A percentile compares a stretch with the other conserved stretches of the same genome.
Conservation (phyloP, 2,113 vertebrate genomes). For the Melanostigma gelatinosum region DNA sequence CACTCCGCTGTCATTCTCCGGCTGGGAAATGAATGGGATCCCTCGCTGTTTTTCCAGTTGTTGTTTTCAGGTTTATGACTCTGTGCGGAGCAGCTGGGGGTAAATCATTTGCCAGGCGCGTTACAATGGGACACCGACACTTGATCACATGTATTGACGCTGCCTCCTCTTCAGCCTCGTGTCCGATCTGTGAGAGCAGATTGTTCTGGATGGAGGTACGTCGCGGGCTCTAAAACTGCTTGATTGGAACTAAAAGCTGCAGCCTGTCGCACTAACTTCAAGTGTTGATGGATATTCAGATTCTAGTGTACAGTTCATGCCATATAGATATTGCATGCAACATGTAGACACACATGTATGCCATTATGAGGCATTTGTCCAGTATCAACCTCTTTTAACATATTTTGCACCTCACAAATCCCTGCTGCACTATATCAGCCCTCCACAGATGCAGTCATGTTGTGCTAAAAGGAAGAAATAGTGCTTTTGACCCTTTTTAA, state of each 20-base stretch:
- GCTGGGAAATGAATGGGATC: conserved; percentile 39
- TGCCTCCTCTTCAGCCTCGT: conserved; percentile 26
- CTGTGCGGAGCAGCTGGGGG: conserved; percentile 52
- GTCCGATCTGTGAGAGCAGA: conserved; percentile 66
- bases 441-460: too few species aligned
- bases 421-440: background rate
- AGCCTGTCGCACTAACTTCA: background rate
- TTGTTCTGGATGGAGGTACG: conserved; percentile 46
- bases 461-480: background rate
- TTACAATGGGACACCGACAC: conserved; percentile 52
- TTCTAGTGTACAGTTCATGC: background rate
- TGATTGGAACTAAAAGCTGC: conserved; percentile 28
- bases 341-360: background rate
- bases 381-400: background rate
- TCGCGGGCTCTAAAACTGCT: background rate
- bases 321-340: background rate
- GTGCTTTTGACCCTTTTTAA: conserved; percentile 13
- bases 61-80: conserved; percentile 61
- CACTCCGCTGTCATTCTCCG: conserved; percentile 16
- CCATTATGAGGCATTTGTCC: background rate
- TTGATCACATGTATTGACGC: conserved; percentile 60
- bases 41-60: conserved; percentile 49
- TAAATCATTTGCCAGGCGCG: conserved; percentile 47
- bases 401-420: background rate
- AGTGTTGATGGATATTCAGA: background rate